Conservation (phyloP, 2,113 vertebrate species). For the Tragelaphus imberbis region DNA sequence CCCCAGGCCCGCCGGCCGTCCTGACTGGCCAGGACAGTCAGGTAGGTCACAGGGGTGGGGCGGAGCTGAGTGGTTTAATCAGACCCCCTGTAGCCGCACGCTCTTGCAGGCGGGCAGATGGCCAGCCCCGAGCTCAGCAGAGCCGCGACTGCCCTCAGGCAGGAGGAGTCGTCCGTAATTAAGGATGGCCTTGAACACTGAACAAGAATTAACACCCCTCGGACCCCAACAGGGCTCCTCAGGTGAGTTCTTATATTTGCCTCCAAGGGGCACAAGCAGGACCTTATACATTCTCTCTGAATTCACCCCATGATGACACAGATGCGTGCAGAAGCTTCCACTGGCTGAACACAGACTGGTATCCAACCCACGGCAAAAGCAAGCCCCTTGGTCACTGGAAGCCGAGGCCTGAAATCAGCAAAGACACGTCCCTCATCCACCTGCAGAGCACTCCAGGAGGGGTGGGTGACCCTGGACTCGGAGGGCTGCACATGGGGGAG, state of each 20-base stretch:
- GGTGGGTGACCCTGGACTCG: neutral
- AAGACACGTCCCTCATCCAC: neutral
- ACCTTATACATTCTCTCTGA: slow-evolving; percentile 47
- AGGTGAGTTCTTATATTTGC: slow-evolving; percentile 44
- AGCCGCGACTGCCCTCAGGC: neutral
- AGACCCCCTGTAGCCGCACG: neutral
- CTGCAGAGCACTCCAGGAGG: slow-evolving; percentile 52
- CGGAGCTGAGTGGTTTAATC: neutral
- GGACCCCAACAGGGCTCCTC: slow-evolving; percentile 36
- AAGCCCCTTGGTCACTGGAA: neutral
- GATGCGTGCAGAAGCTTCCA: slow-evolving; percentile 38
- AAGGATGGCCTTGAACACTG: slow-evolving; percentile 31
- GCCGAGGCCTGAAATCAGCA: slow-evolving; percentile 21
- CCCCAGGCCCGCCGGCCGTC: too few relatives aligned
- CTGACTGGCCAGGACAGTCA: fast-evolving
- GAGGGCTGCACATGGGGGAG: neutral
- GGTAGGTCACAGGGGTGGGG: neutral
- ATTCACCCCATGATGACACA: slow-evolving; percentile 44
- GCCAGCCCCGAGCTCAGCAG: slow-evolving; percentile 15
- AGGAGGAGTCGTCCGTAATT: slow-evolving; percentile 25
- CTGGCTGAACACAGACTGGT: slow-evolving; percentile 3
- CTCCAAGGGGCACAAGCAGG: slow-evolving; percentile 51
- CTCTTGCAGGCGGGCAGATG: neutral
- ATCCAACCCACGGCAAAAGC: neutral
- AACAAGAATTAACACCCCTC: slow-evolving; percentile 50